Conservation (phyloP, 2,797 vertebrate species). For the Gymnodraco acuticeps region DNA sequence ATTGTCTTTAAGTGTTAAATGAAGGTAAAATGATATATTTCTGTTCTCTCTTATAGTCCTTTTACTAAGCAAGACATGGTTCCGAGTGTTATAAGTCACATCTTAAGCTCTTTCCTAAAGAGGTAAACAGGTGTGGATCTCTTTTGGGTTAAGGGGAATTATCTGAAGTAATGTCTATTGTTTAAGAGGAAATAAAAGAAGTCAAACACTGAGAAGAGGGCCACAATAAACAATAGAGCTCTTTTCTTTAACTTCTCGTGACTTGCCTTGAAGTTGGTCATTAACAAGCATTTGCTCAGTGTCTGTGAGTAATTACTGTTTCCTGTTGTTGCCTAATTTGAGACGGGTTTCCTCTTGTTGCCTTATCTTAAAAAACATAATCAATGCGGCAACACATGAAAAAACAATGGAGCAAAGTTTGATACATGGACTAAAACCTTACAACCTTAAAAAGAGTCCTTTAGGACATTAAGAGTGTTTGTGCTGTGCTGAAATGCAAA, state of each 20-base stretch:
- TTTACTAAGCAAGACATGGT: neutral
- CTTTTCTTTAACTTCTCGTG: conserved; percentile 61
- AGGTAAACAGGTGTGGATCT: conserved; percentile 13
- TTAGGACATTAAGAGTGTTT: conserved; percentile 7
- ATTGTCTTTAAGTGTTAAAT: too few relatives aligned
- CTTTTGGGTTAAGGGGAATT: conserved; percentile 14
- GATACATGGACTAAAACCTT: neutral
- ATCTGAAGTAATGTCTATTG: conserved; percentile 5
- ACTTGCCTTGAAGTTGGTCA: conserved; percentile 80
- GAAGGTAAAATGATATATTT: too few relatives aligned
- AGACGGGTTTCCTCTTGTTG: conserved; percentile 72
- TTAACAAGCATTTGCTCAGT: conserved; percentile 74
- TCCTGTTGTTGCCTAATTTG: conserved; percentile 83
- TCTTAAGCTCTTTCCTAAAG: too few relatives aligned
- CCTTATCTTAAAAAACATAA: conserved; percentile 66
- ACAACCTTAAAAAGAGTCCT: conserved; percentile 18
- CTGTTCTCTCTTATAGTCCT: too few relatives aligned
- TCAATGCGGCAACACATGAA: conserved; percentile 47
- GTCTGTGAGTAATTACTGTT: conserved; percentile 77
- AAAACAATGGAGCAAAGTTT: conserved; percentile 44
- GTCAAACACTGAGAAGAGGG: conserved; percentile 43
- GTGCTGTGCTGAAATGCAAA: conserved; percentile 13
- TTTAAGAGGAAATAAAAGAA: conserved; percentile 24
- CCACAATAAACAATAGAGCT: conserved; percentile 53
- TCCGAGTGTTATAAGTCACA: neutral